Evolutionary conservation across 2,113 vertebrate species (phyloP).

Genomic region (Pluvianellus socialis): DNA sequence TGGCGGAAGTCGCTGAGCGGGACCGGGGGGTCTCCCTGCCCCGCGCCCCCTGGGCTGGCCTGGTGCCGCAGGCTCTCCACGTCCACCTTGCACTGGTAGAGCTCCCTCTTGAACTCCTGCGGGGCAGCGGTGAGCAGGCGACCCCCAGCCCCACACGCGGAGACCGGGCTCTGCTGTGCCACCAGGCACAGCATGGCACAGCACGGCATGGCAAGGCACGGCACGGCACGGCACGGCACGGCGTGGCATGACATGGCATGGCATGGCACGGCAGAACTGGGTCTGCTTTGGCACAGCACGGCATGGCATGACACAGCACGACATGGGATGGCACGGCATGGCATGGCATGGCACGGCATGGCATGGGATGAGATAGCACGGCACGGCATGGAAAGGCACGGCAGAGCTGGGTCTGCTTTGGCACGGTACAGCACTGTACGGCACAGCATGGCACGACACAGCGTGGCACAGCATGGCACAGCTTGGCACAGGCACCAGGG

Average conservation of each 20-base stretch:
- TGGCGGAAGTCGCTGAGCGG: slow-evolving; percentile 76
- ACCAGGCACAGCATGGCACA: rapidly evolving
- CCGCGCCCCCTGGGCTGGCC: slow-evolving; percentile 53
- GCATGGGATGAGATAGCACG: too few species aligned
- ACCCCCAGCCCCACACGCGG: rapidly evolving
- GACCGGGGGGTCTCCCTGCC: slow-evolving; percentile 57
- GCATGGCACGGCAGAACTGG: not conserved
- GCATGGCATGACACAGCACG: not conserved
- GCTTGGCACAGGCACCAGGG: rapidly evolving
- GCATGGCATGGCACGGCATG: too few species aligned
- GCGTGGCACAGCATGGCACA: not conserved
- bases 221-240: too few species aligned
- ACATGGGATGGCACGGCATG: too few species aligned
- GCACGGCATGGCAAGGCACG: not conserved
- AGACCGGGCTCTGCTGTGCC: rapidly evolving
- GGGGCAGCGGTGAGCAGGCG: rapidly evolving
- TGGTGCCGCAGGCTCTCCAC: slow-evolving; percentile 85
- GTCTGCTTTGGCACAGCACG: too few species aligned
- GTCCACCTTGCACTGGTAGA: slow-evolving; percentile 89
- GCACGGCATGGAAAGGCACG: not conserved
- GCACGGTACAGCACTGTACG: not conserved
- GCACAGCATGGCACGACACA: too few species aligned
- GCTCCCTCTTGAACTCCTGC: slow-evolving; percentile 86
- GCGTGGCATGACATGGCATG: not conserved
- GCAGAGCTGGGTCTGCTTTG: not conserved